phyloP scores from a whole-genome alignment of 2,797 vertebrate species.

The Salarias fasciatus region DNA sequence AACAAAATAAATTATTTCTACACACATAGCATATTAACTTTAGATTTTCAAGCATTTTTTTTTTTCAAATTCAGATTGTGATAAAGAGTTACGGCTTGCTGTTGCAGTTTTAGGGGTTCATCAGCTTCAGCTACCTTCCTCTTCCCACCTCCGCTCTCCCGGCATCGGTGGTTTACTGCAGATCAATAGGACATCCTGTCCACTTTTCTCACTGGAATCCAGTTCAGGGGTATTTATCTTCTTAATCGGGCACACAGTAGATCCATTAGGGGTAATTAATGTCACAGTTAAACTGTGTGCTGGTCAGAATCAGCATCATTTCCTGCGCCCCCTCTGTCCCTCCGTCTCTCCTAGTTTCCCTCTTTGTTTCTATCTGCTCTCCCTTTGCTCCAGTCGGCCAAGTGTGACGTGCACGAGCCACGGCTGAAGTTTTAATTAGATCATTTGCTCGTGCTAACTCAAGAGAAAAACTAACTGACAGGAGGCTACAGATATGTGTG shows the following conservation, averaged over 20 bases:
- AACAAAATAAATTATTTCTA: too few species aligned
- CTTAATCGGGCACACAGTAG: slow-evolving; percentile 27
- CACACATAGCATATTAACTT: too few species aligned
- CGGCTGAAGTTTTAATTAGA: slow-evolving; percentile 2
- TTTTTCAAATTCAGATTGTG: too few species aligned
- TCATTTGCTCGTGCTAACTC: neutral
- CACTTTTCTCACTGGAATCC: slow-evolving; percentile 1
- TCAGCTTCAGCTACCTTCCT: neutral
- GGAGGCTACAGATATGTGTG: neutral
- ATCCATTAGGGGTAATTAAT: slow-evolving; percentile 48
- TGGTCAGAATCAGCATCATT: slow-evolving; percentile 26
- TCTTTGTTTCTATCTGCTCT: slow-evolving; percentile 5
- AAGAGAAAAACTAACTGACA: neutral
- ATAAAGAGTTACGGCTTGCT: too few species aligned
- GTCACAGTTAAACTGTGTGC: slow-evolving; percentile 25
- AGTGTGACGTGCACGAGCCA: slow-evolving; percentile 9
- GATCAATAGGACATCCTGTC: slow-evolving; percentile 18
- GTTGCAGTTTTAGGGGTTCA: too few species aligned
- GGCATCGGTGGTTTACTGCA: slow-evolving; percentile 7
- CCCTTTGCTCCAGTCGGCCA: neutral
- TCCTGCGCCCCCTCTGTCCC: neutral
- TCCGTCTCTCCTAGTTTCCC: neutral
- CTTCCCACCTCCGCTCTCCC: neutral
- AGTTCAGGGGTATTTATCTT: slow-evolving; percentile 17
- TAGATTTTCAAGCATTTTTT: too few species aligned